phyloP scores from a whole-genome alignment of 2,797 vertebrate genomes.

The Simalia tracyae region DNA sequence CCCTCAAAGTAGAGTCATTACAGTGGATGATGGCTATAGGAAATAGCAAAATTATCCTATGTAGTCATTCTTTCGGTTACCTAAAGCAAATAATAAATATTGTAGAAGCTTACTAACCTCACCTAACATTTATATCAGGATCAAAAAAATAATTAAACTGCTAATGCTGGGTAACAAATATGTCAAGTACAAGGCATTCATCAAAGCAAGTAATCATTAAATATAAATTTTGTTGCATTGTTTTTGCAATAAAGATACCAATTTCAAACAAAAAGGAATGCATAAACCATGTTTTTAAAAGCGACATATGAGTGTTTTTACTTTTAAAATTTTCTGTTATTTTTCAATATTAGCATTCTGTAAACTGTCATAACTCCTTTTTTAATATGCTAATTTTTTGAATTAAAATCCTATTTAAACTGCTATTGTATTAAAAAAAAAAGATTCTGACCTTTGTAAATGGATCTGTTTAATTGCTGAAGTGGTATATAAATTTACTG shows the following conservation, averaged over 20 bases:
- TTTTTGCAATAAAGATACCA: constrained; percentile 31
- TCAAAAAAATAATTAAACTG: not conserved
- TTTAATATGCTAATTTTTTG: not conserved
- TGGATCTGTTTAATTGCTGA: constrained; percentile 32
- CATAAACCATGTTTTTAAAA: constrained; percentile 5
- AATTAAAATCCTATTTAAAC: constrained; percentile 25
- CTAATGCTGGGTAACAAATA: not conserved
- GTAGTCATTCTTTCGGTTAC: not conserved
- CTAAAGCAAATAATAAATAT: not conserved
- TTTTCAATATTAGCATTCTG: constrained; percentile 8
- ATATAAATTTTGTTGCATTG: constrained; percentile 21
- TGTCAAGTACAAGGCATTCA: not conserved
- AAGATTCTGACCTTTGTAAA: constrained; percentile 2
- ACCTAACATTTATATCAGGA: not conserved
- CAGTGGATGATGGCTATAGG: not conserved
- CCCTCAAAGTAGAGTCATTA: not conserved
- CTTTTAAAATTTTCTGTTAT: not conserved
- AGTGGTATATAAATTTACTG: constrained; percentile 31
- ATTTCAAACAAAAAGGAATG: not conserved
- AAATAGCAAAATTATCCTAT: not conserved
- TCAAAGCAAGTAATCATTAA: constrained; percentile 1
- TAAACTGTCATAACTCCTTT: not conserved
- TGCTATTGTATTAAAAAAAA: constrained; percentile 24
- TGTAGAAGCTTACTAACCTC: not conserved
- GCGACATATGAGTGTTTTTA: not conserved